Evolutionary conservation across 1,140 invertebrate species (phyloP), one percentile per base, ranked within the genome.

Genomic region (Tetramorium parvispinum): DNA sequence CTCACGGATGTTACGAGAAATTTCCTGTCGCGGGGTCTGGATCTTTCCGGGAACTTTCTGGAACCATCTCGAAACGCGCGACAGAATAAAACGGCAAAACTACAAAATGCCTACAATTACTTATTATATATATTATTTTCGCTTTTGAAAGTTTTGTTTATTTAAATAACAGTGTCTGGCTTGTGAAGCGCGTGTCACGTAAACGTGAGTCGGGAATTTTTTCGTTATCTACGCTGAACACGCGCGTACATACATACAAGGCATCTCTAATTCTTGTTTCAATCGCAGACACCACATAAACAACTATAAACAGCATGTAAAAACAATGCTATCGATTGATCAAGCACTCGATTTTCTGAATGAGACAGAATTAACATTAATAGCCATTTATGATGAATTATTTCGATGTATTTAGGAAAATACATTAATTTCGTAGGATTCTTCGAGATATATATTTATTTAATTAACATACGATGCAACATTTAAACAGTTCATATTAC

Each of bases 151-250:
- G 13, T 53, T 43, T 70, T 55, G n/a, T 70, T 81, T 57, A 40
- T 57, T 37, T 43, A 55, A 81, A 24, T 71, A 70, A 81, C 43
- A 43, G 37, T 70, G n/a, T 68, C 46, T 40, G n/a, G 5, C 63
- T 40, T 16, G 78, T 55, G 40, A 70, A 81, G 49, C 65, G 65
- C 51, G 40, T 66, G 76, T 78, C 59, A 66, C 59, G 76, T 24
- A n/a, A 78, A 51, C 76, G 27, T 65, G 27, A 11, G 43, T 78
- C 32, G 27, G 27, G 27, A 78, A 65, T 78, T 78, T 78, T 78
- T 78, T 78, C 76, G 43, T 59, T 32, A n/a, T 55, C 66, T 53
- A 32, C 43, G 32, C 43, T 55, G 37, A 40, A 57, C 21, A 81
- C 49, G 46, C 51, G 21, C 32, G 21, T 53, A 40, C 40, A 51